Evolutionary conservation across 2,113 vertebrate species (phyloP), one percentile per base, ranked within the genome.

Genomic region (Aegithalos caudatus): DNA sequence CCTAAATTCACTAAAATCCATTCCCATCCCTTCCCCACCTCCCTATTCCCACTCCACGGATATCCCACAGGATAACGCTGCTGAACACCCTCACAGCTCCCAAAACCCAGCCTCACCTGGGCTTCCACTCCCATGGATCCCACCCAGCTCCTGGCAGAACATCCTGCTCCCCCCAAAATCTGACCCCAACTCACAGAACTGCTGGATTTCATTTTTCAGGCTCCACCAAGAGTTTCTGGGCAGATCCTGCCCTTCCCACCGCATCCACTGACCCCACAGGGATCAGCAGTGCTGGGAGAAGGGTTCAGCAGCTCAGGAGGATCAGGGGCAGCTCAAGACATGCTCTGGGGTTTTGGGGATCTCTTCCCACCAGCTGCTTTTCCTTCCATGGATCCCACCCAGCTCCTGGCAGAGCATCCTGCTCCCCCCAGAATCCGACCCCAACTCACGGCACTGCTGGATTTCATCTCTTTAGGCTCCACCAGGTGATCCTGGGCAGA

Each of bases 51-150:
- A 3, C 62, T 14, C 37, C 44, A 14, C 0, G 27, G 72, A 22
- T 3, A 35, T 23, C 37, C 73, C 8, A 0, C 4, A 1, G 56
- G 47, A 5, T 4, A 29, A 61, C 1, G 0, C 71, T 5, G 4
- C 66, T 20, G 0, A 16, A 21, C 42, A 3, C 19, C 15, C 1
- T 20, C 64, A 24, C 48, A 10, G 8, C 37, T n/a, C 88, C 86
- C 12, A 69, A 61, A 11, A 22, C 0, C 0, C 90, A 29, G 33
- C 8, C n/a, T 21, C 72, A 44, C 22, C 2, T 0, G 2, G 53
- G 28, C 23, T 29, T 47, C 60, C 67, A 2, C 47, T 16, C 6
- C 12, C 54, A 25, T 5, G 12, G 72, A 74, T 25, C 69, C 69
- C 38, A 42, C 50, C 23, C 38, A 31, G n/a, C 16, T 48, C 54